Base-by-base conservation (phyloP, 2,888 invertebrate genomes). In the Pseudococcus viburni region DNA sequence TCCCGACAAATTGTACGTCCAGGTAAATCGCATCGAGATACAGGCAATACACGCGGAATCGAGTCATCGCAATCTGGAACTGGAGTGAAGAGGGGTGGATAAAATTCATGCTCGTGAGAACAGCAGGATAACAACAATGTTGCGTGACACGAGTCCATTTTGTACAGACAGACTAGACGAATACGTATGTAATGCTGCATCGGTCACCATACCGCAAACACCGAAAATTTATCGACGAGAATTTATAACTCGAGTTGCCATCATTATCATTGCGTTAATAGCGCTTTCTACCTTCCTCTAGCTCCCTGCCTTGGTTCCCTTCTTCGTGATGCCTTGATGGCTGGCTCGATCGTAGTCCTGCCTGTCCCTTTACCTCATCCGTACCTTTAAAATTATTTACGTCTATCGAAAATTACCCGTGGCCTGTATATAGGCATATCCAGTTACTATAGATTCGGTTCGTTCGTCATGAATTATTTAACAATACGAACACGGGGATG, bases 91-190 rank as follows among this genome's bases (percentile, higher is more conserved):
- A 8, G 0, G 48, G 48, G 48, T 12, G 15, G 48, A 51, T 12
- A 51, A 51, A 51, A 51, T 51, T 51, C 55, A 55, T 55, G 55
- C 55, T 55, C n/a, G n/a, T 17, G 55, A 26, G 42, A 77, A 77
- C 77, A 77, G 77, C 77, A 17, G 9, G 77, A 77, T 77, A 77
- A 77, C 77, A 77, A 77, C 77, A 77, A 77, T 77, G 77, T 77
- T 39, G 77, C 77, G 77, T 77, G 77, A 77, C 77, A 77, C 77
- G 77, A 77, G 77, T 17, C 77, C 77, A 77, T 77, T 77, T 77
- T 9, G 6, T n/a, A 55, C 55, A n/a, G 17, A 12, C 12, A 15
- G 4, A 51, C 8, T 4, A 51, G 11, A 51, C 33, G 17, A 6
- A 51, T 51, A 51, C 12, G 12, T 12, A 9, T 51, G 48, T 51